Percentiles rank a stretch among this genome's conserved stretches.
phyloP scores from a whole-genome alignment of 2,888 invertebrate genomes.

The Andrena haemorrhoa region DNA sequence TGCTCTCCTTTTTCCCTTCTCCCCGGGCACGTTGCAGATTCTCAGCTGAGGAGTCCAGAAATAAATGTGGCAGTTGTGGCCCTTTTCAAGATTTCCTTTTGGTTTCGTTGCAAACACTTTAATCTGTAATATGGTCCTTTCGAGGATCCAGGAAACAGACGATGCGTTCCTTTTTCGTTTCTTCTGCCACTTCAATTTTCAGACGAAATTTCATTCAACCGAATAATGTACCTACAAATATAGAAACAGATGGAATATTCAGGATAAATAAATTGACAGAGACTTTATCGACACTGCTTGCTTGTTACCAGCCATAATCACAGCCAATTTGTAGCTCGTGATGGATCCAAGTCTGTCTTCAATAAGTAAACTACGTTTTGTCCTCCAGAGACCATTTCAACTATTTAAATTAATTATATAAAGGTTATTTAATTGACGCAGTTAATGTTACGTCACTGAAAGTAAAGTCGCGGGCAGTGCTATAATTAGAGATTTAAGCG shows the following conservation, averaged over 20 bases:
- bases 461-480: constrained; percentile 63
- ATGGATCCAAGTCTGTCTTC: neutral
- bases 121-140: neutral
- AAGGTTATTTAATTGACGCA: constrained; percentile 73
- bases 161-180: too few relatives aligned
- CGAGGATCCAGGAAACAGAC: too few relatives aligned
- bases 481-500: constrained; percentile 69
- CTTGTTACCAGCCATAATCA: neutral
- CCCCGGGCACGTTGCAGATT: neutral
- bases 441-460: constrained; percentile 77
- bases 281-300: neutral
- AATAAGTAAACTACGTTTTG: neutral
- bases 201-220: too few relatives aligned
- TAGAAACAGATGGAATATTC: too few relatives aligned
- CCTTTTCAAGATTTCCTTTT: neutral
- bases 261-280: neutral
- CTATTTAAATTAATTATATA: constrained; percentile 71
- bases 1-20: constrained; percentile 12
- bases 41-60: neutral
- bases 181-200: too few relatives aligned
- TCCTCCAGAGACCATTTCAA: neutral
- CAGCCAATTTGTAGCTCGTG: neutral
- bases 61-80: neutral
- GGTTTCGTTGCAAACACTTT: neutral
- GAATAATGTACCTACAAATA: too few relatives aligned